Base-by-base conservation (phyloP, 2,888 invertebrate species). In the Rutpela maculata region DNA sequence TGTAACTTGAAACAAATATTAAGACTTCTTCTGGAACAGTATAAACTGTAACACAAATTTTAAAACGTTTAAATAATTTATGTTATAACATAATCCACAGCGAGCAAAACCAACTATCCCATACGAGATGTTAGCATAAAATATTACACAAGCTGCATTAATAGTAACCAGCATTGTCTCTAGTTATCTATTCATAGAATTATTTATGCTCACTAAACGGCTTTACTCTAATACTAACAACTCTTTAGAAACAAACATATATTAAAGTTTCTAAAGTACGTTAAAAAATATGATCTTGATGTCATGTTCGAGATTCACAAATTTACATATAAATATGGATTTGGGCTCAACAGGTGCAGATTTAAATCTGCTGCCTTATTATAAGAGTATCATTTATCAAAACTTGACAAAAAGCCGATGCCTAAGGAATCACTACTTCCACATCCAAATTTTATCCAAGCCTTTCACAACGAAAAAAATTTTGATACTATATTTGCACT, bases 161-260 rank as follows among this genome's bases (percentile, higher is more conserved):
- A 63, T 6, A 12, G 10, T n/a, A 63, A 63, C 63, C 0, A n/a
- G n/a, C 63, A 63, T 35, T 63, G 35, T 63, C n/a, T 26, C 63
- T 35, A n/a, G 63, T 35, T 17, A 63, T 63, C 63, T 63, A 63
- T 63, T n/a, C n/a, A n/a, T n/a, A 35, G 35, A 63, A 63, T 31
- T 63, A 35, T 63, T 63, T 17, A n/a, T n/a, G 63, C 31, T 63
- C 31, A 35, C 63, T 35, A 63, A 63, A 63, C 63, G 31, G 63
- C 35, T 63, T 63, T 57, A 57, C 57, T 57, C 19, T 18, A 50
- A 71, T 71, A 71, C 70, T 75, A 15, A 69, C 55, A 66, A 35
- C 65, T 75, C 65, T 66, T 65, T n/a, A 3, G 7, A 18, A 15
- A 50, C n/a, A 17, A 67, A 50, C 50, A n/a, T n/a, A n/a, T n/a